These are phyloP conservation scores for Meteorus sp. DNA, from an alignment of 1,140 invertebrate species.

Conservation along the genomic window DNA sequence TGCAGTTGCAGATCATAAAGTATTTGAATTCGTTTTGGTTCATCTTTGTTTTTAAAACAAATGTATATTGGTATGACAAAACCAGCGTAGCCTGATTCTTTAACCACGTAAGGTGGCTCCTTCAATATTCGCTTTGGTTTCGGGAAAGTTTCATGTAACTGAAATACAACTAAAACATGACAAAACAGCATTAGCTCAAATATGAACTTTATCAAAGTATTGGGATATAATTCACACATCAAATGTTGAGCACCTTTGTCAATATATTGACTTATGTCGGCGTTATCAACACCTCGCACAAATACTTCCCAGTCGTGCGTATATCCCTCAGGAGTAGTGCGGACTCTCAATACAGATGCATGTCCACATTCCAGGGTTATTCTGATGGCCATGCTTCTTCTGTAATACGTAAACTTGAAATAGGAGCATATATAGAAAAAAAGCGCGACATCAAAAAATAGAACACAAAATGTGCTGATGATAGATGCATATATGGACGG, in stretches of 20 bases:
- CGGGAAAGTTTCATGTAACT: conserved; percentile 88
- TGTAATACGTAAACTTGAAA: conserved; percentile 4
- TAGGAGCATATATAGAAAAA: background rate
- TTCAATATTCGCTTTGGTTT: conserved; percentile 87
- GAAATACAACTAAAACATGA: conserved; percentile 74
- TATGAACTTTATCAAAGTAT: too few species aligned
- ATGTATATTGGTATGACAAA: conserved; percentile 90
- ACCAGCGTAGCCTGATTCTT: conserved; percentile 93
- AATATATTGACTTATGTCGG: conserved; percentile 86
- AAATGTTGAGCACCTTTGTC: conserved; percentile 82
- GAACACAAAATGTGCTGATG: too few species aligned
- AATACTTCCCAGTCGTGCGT: conserved; percentile 99
- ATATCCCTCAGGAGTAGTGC: conserved; percentile 82
- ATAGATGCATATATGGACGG: background rate
- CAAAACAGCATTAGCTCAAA: conserved; percentile 1
- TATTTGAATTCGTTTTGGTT: conserved; percentile 85
- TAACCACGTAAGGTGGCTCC: conserved; percentile 87
- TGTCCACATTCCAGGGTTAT: conserved; percentile 93
- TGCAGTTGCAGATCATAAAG: conserved; percentile 86
- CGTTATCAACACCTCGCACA: conserved; percentile 82
- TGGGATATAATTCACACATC: too few species aligned
- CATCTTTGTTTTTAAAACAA: conserved; percentile 87
- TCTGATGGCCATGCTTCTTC: conserved; percentile 70
- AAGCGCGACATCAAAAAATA: background rate
- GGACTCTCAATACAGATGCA: conserved; percentile 75